Evolutionary conservation across 2,113 vertebrate genomes (phyloP), one percentile per base, ranked within the genome.

Genomic region (Clarias gariepinus): DNA sequence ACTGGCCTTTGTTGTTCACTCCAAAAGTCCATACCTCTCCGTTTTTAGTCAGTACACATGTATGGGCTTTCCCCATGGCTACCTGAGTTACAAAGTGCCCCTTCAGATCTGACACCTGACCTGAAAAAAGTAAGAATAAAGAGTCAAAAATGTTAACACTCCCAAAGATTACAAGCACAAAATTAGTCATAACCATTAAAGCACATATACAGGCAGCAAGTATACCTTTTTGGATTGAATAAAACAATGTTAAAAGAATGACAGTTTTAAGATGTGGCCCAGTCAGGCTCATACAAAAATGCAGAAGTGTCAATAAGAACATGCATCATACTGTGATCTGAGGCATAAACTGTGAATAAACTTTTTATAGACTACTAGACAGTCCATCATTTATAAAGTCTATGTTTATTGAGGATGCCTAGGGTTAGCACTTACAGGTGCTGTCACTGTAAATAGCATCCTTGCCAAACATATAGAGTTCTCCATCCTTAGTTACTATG

Each of bases 391-490:
- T 86, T 85, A n/a, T 36, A 47, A 57, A 83, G 25, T n/a, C 21
- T 55, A 87, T 82, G 19, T 76, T 85, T 64, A 84, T 16, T 16
- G 16, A 47, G 11, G 60, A 12, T 69, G 53, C 88, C 36, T 6
- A 47, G 13, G 19, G 79, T 19, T 6, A 30, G 7, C 74, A 94
- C 97, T 97, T 96, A 99, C 98, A 97, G 94, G 97, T 97, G 92
- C 96, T 97, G 91, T 99, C 98, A 87, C 98, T 98, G 92, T 99
- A 99, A 94, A 99, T 98, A 69, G 98, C 98, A 93, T 99, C 98
- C 95, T 99, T 99, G 87, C 98, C 98, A 93, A 99, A 99, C 98
- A 99, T 99, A 93, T 98, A 99, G n/a, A 99, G 96, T 89, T 99
- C 98, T 90, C 98, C 98, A 85, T 99, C 98, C 93, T 99, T 99